Conservation (phyloP, 2,113 vertebrate genomes). For the Daphoenositta chrysoptera region DNA sequence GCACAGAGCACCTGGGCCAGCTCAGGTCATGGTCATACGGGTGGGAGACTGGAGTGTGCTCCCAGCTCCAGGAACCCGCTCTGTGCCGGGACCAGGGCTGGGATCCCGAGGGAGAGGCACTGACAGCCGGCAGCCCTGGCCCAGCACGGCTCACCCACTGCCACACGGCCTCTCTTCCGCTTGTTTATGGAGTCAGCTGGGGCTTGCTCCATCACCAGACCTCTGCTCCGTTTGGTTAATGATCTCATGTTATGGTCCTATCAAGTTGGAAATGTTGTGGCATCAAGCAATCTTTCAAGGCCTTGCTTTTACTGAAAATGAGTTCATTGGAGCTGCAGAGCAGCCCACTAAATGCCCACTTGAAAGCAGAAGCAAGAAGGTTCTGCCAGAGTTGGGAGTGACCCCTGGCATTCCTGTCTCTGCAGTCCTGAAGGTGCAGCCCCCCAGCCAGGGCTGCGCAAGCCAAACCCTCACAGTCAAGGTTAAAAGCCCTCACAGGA, state of each 20-base stretch:
- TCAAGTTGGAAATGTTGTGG: not conserved
- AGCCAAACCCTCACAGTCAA: not conserved
- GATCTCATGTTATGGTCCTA: not conserved
- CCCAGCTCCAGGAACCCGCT: too few relatives aligned
- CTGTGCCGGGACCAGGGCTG: too few relatives aligned
- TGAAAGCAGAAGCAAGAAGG: not conserved
- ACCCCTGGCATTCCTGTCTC: accelerated
- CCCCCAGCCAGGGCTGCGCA: accelerated
- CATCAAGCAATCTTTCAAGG: not conserved
- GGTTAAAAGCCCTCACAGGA: not conserved
- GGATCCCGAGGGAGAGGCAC: too few relatives aligned
- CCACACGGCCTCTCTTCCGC: not conserved
- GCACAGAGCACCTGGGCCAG: not conserved
- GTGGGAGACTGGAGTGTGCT: not conserved
- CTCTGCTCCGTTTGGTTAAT: not conserved
- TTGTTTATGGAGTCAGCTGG: not conserved
- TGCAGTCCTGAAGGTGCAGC: not conserved
- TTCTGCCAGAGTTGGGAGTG: not conserved
- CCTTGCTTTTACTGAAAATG: not conserved
- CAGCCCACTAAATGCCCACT: not conserved
- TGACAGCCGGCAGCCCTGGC: too few relatives aligned
- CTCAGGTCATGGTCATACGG: accelerated
- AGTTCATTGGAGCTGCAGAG: not conserved
- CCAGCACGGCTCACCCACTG: not conserved
- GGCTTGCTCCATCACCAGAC: not conserved